phyloP scores from a whole-genome alignment of 1,140 invertebrate genomes.

The Macrobrachium rosenbergii region DNA sequence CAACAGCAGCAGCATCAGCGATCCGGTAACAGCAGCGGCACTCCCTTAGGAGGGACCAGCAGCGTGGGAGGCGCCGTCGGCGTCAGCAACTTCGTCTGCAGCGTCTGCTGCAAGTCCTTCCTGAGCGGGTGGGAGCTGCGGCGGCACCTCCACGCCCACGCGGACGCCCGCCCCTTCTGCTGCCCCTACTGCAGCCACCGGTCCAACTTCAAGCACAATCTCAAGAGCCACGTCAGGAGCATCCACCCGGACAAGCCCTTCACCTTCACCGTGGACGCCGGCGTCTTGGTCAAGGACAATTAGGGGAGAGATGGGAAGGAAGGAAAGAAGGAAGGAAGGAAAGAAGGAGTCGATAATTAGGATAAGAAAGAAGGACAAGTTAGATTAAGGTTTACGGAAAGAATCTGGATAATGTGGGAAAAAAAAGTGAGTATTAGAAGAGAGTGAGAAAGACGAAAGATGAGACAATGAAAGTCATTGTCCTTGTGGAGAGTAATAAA shows the following conservation, averaged over 20 bases:
- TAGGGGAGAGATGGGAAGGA: not conserved
- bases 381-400: too few relatives aligned
- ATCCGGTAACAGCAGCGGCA: not conserved
- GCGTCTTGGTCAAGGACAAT: conserved; percentile 6
- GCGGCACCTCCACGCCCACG: conserved; percentile 69
- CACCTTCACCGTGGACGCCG: conserved; percentile 52
- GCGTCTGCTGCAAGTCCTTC: conserved; percentile 60
- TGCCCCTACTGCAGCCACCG: conserved; percentile 72
- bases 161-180: conserved; percentile 73
- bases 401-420: not conserved
- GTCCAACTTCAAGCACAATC: conserved; percentile 66
- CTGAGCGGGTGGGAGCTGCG: conserved; percentile 65
- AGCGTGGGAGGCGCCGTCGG: not conserved
- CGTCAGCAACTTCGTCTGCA: conserved; percentile 44
- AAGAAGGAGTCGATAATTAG: not conserved
- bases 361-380: not conserved
- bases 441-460: not conserved
- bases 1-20: not conserved
- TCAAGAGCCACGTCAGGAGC: conserved; percentile 62
- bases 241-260: conserved; percentile 63
- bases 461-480: too few relatives aligned
- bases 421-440: not conserved
- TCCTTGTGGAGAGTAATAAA: too few relatives aligned
- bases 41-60: not conserved
- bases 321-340: not conserved